A percentile compares a stretch with the other conserved stretches of the same genome.
These are phyloP conservation scores for Mycalesis mineus DNA, from an alignment of 2,888 invertebrate species.

Conservation along the genomic window DNA sequence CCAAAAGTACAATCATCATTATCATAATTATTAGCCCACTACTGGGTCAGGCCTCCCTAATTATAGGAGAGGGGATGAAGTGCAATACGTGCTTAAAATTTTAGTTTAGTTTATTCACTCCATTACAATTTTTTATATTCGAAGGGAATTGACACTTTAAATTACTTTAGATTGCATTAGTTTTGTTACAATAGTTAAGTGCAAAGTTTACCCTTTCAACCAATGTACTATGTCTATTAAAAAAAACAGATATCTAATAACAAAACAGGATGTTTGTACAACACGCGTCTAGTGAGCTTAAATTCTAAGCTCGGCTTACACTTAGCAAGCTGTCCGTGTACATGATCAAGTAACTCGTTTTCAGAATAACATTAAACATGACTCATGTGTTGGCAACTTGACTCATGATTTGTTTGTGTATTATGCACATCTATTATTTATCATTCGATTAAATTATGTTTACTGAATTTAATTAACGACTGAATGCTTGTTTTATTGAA, in stretches of 20 bases:
- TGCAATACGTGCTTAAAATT: no score
- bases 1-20: no score
- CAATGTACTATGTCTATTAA: background rate
- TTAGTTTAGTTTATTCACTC: no score
- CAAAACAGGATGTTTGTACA: slow-evolving; percentile 5
- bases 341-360: slow-evolving; percentile 26
- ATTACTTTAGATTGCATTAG: no score
- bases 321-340: slow-evolving; percentile 18
- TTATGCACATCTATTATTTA: slow-evolving; percentile 15
- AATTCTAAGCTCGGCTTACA: slow-evolving; percentile 15
- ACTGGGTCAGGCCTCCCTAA: no score
- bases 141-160: no score
- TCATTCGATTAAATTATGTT: background rate
- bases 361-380: slow-evolving; percentile 26
- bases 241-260: background rate
- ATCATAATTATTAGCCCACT: no score
- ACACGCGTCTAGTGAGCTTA: slow-evolving; percentile 1
- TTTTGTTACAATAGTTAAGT: no score
- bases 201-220: no score
- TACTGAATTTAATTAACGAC: background rate
- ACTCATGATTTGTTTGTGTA: slow-evolving; percentile 23
- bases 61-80: no score
- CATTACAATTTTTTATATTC: no score
- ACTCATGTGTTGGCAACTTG: slow-evolving; percentile 23
- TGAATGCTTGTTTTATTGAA: background rate